These are phyloP conservation scores for Zaprionus inermis DNA, from an alignment of 1,140 invertebrate genomes.

Conservation along the genomic window DNA sequence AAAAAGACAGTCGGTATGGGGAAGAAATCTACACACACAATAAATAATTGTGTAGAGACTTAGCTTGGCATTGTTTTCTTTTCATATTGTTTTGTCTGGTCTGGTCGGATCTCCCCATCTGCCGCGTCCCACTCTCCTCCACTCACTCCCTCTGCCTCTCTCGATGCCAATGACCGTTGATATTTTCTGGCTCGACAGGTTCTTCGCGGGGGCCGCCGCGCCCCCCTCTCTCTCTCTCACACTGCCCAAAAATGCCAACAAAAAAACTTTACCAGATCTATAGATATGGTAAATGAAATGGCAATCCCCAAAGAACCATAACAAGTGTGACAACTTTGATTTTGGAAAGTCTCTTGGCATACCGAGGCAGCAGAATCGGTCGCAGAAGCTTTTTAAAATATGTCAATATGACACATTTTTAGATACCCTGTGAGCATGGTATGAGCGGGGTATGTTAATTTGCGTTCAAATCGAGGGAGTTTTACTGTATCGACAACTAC, in stretches of 20 bases:
- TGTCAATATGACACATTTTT: neutral
- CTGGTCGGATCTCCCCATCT: neutral
- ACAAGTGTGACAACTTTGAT: conserved; percentile 16
- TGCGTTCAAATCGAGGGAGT: neutral
- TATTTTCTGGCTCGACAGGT: conserved; percentile 55
- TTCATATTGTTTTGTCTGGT: conserved; percentile 38
- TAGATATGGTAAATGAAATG: conserved; percentile 5
- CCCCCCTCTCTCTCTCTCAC: neutral
- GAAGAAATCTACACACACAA: conserved; percentile 21
- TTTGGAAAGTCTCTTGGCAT: conserved; percentile 1
- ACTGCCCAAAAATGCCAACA: conserved; percentile 3
- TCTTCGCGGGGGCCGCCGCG: conserved; percentile 36
- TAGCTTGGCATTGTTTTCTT: conserved; percentile 36
- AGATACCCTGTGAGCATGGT: neutral
- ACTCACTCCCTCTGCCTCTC: neutral
- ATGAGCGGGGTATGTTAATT: neutral
- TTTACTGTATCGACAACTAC: neutral
- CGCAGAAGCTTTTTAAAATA: neutral
- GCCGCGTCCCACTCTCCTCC: neutral
- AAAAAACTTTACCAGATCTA: conserved; percentile 15
- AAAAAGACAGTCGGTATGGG: neutral
- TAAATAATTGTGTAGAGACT: conserved; percentile 42
- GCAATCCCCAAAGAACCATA: conserved; percentile 10
- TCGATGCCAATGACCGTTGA: conserved; percentile 69
- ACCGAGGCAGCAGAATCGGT: neutral